These are phyloP conservation scores for Alentia gelatinosa DNA, from an alignment of 2,888 invertebrate genomes.

Conservation along the genomic window DNA sequence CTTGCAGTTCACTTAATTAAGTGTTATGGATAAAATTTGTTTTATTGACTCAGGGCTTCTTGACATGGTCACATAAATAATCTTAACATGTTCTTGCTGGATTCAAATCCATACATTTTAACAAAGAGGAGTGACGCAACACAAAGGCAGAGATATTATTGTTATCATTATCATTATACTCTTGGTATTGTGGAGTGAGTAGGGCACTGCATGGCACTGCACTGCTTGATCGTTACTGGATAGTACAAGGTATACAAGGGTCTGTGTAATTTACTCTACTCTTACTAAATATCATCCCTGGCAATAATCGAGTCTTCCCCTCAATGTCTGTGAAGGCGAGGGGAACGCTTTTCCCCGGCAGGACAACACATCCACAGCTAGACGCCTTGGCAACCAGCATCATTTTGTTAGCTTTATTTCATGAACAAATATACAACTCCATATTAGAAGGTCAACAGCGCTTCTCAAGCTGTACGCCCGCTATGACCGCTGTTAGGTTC, in stretches of 20 bases:
- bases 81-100: slow-evolving; percentile 1
- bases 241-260: not conserved
- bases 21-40: not conserved
- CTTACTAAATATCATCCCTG: not conserved
- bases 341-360: not conserved
- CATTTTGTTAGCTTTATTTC: not conserved
- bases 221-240: not conserved
- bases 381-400: not conserved
- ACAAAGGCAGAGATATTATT: not conserved
- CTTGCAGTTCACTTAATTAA: not conserved
- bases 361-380: not conserved
- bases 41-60: not conserved
- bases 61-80: not conserved
- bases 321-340: not conserved
- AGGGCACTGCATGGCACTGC: slow-evolving; percentile 1
- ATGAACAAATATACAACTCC: slow-evolving; percentile 40
- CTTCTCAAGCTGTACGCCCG: not conserved
- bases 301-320: not conserved
- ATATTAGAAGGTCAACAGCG: not conserved
- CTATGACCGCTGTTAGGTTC: not conserved
- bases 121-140: not conserved
- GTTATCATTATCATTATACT: no score
- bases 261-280: not conserved
- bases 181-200: not conserved
- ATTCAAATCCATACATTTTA: not conserved